Evolutionary conservation across 2,888 invertebrate species (phyloP), one percentile per base, ranked within the genome.

Genomic region (Cheilosia soror): DNA sequence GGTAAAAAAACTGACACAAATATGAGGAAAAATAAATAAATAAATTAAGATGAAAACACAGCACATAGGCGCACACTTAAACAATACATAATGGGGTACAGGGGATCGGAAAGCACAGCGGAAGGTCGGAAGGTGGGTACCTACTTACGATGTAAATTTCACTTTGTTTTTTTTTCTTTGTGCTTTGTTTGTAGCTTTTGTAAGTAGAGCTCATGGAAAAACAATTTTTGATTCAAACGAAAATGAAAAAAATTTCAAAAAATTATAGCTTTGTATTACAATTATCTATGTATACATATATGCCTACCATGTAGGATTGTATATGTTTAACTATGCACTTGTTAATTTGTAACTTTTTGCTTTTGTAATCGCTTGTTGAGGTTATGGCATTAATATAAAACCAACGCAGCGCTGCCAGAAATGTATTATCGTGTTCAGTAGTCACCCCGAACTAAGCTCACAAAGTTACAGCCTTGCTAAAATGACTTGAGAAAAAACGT

Each of bases 111-210:
- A 13, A 37, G 20, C 25, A 47, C 63, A 31, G 25, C 49, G 31
- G 57, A 75, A 58, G 75, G 75, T 57, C 33, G 72, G 72, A 53
- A 6, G 20, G 20, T 20, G 20, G 20, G 20, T 37, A 11, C 4
- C 11, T 37, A 75, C 75, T 75, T 75, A 40, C 66, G 40, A 57
- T 55, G 65, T 66, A 75, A 66, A 75, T 75, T 75, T 49, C 65
- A 58, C 53, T 75, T 66, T 57, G 57, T 55, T 55, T 1, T 51
- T 15, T 4, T 0, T 55, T 33, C 9, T 20, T 25, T 62, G 49
- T 20, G 20, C 27, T 11, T 55, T 65, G 29, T 57, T 15, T 29
- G 20, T 40, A 44, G 7, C 9, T 47, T 57, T 65, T 66, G 65
- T 58, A 65, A 58, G 66, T 58, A 66, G 66, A 58, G 31, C 65